These are phyloP conservation scores for Helicoverpa armigera DNA, from an alignment of 1,140 invertebrate species.

Conservation along the genomic window DNA sequence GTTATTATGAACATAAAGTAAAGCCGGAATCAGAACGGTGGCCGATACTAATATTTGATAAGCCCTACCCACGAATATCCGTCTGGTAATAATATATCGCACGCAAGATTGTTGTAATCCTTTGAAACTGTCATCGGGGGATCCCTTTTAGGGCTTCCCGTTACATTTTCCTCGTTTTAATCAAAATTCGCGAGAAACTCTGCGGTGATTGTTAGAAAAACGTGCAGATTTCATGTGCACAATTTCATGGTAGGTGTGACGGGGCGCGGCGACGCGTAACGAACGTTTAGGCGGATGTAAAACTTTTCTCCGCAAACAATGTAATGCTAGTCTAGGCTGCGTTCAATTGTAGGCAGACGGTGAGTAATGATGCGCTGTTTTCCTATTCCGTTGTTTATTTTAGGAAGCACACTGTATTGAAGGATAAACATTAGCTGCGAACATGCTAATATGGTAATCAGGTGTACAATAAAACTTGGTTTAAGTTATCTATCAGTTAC, in stretches of 20 bases:
- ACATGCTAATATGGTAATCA: not conserved
- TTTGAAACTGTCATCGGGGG: not conserved
- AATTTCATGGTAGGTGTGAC: slow-evolving; percentile 25
- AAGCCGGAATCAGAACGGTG: slow-evolving; percentile 11
- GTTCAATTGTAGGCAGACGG: slow-evolving; percentile 1
- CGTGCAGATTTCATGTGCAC: slow-evolving; percentile 36
- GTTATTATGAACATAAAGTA: slow-evolving; percentile 2
- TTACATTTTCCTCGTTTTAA: not conserved
- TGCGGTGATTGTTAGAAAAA: slow-evolving; percentile 3
- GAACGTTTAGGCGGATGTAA: slow-evolving; percentile 26
- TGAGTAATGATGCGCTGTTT: slow-evolving; percentile 1
- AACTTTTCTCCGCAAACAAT: slow-evolving; percentile 44
- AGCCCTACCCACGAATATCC: not conserved
- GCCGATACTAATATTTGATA: slow-evolving; percentile 3
- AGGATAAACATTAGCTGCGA: not conserved
- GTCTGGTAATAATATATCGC: not conserved
- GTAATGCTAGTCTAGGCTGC: slow-evolving; percentile 19
- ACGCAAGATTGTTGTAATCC: not conserved
- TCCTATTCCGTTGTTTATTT: slow-evolving; percentile 1
- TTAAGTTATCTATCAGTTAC: too few relatives aligned
- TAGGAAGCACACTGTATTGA: not conserved
- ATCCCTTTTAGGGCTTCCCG: not conserved
- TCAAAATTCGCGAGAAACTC: not conserved
- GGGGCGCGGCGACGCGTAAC: slow-evolving; percentile 40
- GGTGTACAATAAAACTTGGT: not conserved